Evolutionary conservation across 2,888 invertebrate genomes (phyloP).

Genomic region (Caenorhabditis macrosperma): DNA sequence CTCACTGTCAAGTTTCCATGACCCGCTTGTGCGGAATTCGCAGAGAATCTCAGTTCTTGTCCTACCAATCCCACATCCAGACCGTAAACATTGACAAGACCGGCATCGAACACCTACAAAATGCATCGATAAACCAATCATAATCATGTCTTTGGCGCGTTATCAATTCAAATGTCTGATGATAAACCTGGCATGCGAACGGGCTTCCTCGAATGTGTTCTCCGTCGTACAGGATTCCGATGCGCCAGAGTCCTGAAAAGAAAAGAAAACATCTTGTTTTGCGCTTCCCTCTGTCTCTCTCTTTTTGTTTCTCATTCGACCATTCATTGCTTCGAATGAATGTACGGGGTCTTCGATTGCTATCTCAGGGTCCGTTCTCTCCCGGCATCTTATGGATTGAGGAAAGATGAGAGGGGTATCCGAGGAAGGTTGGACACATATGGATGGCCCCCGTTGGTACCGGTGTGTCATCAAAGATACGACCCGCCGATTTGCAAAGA

Average conservation of each 20-base stretch:
- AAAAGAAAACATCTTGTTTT: constrained; percentile 1
- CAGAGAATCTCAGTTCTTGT: constrained; percentile 80
- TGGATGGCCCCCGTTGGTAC: constrained; percentile 38
- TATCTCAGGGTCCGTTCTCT: constrained; percentile 38
- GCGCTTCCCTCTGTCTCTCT: neutral
- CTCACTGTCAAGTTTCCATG: constrained; percentile 70
- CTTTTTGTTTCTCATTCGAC: neutral
- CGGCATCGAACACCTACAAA: constrained; percentile 76
- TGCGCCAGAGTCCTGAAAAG: constrained; percentile 88
- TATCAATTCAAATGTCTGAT: neutral
- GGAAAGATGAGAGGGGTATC: neutral
- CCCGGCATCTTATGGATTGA: constrained; percentile 33
- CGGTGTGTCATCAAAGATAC: constrained; percentile 56
- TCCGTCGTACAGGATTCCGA: constrained; percentile 95
- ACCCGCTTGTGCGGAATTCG: constrained; percentile 78
- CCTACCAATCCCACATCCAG: constrained; percentile 81
- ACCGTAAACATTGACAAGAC: constrained; percentile 81
- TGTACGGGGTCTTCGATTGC: constrained; percentile 21
- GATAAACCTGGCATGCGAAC: constrained; percentile 88
- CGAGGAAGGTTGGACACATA: constrained; percentile 1
- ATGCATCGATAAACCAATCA: constrained; percentile 21
- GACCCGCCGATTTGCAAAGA: constrained; percentile 43
- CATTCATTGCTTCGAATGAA: neutral
- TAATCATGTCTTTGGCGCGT: constrained; percentile 13
- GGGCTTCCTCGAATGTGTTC: constrained; percentile 96